Base-by-base conservation (phyloP, 2,888 invertebrate species). In the Punctoribates punctum region DNA sequence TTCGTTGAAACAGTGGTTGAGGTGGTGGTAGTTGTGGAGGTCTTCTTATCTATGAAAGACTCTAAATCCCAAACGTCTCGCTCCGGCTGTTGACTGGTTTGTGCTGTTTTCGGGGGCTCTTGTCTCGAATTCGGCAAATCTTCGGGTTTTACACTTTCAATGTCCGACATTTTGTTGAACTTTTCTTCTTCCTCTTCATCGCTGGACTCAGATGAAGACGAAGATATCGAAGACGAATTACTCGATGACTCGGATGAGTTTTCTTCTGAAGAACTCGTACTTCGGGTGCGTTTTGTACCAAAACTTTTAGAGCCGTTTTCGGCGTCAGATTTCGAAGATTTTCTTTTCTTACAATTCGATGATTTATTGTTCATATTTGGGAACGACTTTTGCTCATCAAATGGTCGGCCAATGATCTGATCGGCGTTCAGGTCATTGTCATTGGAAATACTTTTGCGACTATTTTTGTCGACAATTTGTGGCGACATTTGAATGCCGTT, bases 151-250 rank as follows among this genome's bases (percentile, higher is more conserved):
- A 27, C 11, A 42, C 42, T 62, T 17, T 42, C 46, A 25, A 73
- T 73, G 34, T 73, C 73, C 13, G 75, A 60, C 25, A 34, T 57
- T 17, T 73, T 72, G 38, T 73, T 48, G 34, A 34, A 34, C 42
- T 42, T 42, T 29, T 46, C 73, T n/a, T 76, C 73, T 73, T 76
- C 76, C 20, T 76, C 76, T 67, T 76, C 76, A 65, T 74, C 74
- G 23, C 51, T 51, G 11, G 73, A 73, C 4, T 65, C 73, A 8
- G 76, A 75, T 8, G 75, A 76, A 13, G 75, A 73, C 25, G 75
- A 73, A 25, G 65, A 65, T 42, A 51, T 60, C 15, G 73, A 73
- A 15, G 73, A 51, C 38, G 76, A 76, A 51, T 67, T 73, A 15
- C 72, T 73, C 23, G 75, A 76, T 20, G 75, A 75, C 25, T 62